These are phyloP conservation scores for Caenorhabditis elegans DNA, from an alignment of 1,140 invertebrate species.

Conservation along the genomic window DNA sequence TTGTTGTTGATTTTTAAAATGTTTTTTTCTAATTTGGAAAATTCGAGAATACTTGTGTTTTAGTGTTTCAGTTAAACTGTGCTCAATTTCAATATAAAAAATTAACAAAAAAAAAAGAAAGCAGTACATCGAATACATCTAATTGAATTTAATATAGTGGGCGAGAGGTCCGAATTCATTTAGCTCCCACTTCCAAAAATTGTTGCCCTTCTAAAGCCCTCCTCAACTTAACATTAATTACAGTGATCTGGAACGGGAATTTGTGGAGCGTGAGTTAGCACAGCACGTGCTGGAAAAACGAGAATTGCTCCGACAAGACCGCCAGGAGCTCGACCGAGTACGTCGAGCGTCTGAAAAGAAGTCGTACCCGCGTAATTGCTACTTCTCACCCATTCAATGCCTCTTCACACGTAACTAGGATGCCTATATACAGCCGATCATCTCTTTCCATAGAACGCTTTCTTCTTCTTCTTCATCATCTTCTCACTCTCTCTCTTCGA, in stretches of 20 bases:
- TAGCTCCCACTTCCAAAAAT: not conserved
- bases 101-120: too few relatives aligned
- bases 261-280: constrained; percentile 34
- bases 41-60: not conserved
- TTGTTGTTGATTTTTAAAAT: not conserved
- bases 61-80: not conserved
- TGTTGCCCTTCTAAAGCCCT: too few relatives aligned
- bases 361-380: constrained; percentile 50
- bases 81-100: too few relatives aligned
- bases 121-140: too few relatives aligned
- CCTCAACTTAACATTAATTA: too few relatives aligned
- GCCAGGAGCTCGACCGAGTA: constrained; percentile 15
- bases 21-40: too few relatives aligned
- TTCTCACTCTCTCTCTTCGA: not conserved
- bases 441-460: not conserved
- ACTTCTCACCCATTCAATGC: constrained; percentile 54
- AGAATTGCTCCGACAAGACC: not conserved
- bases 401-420: constrained; percentile 44
- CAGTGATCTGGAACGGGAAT: constrained; percentile 45
- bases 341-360: constrained; percentile 50
- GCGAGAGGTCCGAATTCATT: not conserved
- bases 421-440: too few relatives aligned
- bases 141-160: too few relatives aligned
- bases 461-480: not conserved
- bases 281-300: constrained; percentile 35